Evolutionary conservation across 2,888 invertebrate species (phyloP), one percentile per base, ranked within the genome.

Genomic region (Polyploca ridens): DNA sequence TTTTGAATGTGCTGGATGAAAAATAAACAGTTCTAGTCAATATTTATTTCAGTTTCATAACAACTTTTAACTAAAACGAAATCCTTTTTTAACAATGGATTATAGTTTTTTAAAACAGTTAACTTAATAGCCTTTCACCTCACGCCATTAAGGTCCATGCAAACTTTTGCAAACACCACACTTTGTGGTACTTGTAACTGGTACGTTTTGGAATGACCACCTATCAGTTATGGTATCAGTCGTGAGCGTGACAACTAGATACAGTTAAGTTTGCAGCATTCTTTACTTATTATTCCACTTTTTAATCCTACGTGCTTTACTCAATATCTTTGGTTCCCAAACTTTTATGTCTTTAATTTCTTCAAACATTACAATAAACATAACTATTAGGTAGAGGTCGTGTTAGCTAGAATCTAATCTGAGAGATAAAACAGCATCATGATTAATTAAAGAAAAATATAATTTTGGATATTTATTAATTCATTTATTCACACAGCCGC

Each of bases 201-300:
- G 16, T 27, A 41, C 61, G 61, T 41, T 41, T 61, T 59, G 59
- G 59, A 33, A 54, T 19, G 54, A 54, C 35, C 35, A 16, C 35
- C 35, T 33, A 59, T 61, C 61, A 41, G 61, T 61, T 41, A 33
- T 41, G 19, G 61, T 61, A 61, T 61, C 41, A 44, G 41, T 11
- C 41, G 61, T 61, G 41, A 61, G 61, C 61, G 61, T 61, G 41
- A 41, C 61, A 41, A 19, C 41, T 41, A 27, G 27, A 27, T 27
- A 61, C 61, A 27, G 61, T 61, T 41, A 61, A 33, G 41, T 61
- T 27, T 13, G 16, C 61, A 19, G 41, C 61, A 61, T 61, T 61
- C 41, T 60, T 60, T 60, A 60, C 60, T 38, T 35, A 38, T 16
- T 41, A 41, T n/a, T 61, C 61, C 13, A 44, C 41, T 61, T 41